A percentile compares a stretch with the other conserved stretches of the same genome.
These are phyloP conservation scores for Orthonevra nobilis DNA, from an alignment of 2,888 invertebrate genomes.

Conservation along the genomic window DNA sequence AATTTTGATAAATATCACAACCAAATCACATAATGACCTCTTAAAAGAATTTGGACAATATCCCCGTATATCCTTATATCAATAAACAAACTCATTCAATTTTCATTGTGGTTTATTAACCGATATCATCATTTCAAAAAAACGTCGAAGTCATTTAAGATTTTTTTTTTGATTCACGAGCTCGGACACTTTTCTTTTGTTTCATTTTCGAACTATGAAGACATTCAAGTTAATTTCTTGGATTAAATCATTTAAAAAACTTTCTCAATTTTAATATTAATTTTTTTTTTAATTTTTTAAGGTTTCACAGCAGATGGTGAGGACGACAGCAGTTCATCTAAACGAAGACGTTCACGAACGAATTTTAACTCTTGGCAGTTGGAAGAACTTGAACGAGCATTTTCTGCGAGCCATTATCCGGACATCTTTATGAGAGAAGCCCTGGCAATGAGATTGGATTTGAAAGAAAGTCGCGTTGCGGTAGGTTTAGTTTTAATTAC, in stretches of 20 bases:
- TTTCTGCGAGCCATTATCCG: constrained; percentile 93
- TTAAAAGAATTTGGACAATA: too few species aligned
- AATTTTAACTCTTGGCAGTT: constrained; percentile 96
- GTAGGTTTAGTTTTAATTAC: constrained; percentile 84
- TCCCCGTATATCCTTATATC: too few species aligned
- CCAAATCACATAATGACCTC: too few species aligned
- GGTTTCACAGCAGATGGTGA: constrained; percentile 86
- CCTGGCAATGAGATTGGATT: constrained; percentile 95
- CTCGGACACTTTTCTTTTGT: too few species aligned
- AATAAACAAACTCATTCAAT: too few species aligned
- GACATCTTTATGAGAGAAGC: constrained; percentile 99
- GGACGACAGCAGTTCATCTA: constrained; percentile 85
- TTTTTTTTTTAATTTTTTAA: constrained; percentile 49
- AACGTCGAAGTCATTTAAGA: too few species aligned
- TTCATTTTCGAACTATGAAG: too few species aligned
- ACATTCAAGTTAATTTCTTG: too few species aligned
- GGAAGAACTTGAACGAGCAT: constrained; percentile 96
- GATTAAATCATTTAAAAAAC: neutral
- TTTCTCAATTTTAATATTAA: neutral
- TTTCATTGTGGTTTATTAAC: too few species aligned
- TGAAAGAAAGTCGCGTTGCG: constrained; percentile 99
- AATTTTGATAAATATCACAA: too few species aligned
- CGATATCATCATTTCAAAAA: too few species aligned
- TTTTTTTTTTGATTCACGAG: too few species aligned
- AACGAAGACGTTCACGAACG: constrained; percentile 93